phyloP scores from a whole-genome alignment of 2,888 invertebrate genomes.

The Eupsilia transversa region DNA sequence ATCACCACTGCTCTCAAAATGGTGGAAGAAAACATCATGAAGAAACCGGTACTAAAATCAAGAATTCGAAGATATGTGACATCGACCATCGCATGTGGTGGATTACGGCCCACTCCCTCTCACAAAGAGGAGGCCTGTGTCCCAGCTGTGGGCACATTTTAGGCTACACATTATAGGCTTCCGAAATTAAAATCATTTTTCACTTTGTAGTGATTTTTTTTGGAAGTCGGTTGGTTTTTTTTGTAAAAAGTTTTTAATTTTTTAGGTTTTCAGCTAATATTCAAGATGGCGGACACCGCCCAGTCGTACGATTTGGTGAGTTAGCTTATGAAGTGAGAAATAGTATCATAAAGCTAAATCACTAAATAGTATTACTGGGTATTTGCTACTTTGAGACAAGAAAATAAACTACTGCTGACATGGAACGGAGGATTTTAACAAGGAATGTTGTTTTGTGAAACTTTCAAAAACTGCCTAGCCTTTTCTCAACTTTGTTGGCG shows the following conservation, averaged over 20 bases:
- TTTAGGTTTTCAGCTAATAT: background rate
- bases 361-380: slow-evolving; percentile 74
- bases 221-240: too few species aligned
- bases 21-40: background rate
- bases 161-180: too few species aligned
- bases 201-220: too few species aligned
- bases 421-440: background rate
- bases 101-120: background rate
- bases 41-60: background rate
- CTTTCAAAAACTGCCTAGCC: too few species aligned
- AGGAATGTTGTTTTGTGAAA: too few species aligned
- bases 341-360: slow-evolving; percentile 83
- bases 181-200: too few species aligned
- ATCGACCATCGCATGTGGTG: background rate
- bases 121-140: background rate
- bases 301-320: slow-evolving; percentile 88
- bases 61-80: background rate
- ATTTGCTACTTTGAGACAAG: background rate
- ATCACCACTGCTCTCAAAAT: background rate
- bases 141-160: background rate
- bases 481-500: background rate
- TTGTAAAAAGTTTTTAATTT: too few species aligned
- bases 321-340: slow-evolving; percentile 83
- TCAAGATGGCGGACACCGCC: background rate
- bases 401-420: too few species aligned